Conservation (phyloP, 2,113 vertebrate genomes). For the Neoarius graeffei region DNA sequence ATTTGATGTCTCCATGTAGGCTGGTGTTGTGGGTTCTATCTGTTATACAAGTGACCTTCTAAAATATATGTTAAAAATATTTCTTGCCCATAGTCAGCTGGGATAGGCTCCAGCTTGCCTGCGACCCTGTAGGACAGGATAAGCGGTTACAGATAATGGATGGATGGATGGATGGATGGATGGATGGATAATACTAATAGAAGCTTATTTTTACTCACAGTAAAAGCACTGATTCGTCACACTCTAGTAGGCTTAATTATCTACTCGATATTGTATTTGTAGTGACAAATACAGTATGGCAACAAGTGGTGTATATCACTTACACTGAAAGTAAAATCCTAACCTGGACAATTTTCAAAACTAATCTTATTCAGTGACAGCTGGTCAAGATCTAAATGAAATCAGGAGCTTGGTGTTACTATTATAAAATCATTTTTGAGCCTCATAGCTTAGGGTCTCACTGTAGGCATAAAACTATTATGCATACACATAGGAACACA, state of each 20-base stretch:
- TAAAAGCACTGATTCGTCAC: background rate
- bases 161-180: too few relatives aligned
- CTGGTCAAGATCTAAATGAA: background rate
- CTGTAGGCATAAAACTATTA: background rate
- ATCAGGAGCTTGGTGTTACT: background rate
- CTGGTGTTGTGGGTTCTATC: background rate
- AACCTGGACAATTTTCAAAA: background rate
- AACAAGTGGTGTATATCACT: too few relatives aligned
- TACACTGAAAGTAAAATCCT: background rate
- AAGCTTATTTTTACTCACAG: background rate
- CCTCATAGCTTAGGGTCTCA: background rate
- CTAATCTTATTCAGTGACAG: too few relatives aligned
- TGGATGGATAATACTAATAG: background rate
- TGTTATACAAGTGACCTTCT: background rate
- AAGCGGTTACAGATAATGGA: too few relatives aligned
- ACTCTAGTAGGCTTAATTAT: background rate
- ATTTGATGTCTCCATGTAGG: background rate
- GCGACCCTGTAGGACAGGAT: too few relatives aligned
- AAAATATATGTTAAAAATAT: background rate
- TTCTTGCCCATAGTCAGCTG: too few relatives aligned
- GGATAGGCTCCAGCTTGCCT: too few relatives aligned
- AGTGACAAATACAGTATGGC: background rate
- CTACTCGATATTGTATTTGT: background rate
- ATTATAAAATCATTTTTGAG: background rate
- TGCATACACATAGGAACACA: background rate